phyloP scores from a whole-genome alignment of 2,797 vertebrate species.

The Helarctos malayanus region DNA sequence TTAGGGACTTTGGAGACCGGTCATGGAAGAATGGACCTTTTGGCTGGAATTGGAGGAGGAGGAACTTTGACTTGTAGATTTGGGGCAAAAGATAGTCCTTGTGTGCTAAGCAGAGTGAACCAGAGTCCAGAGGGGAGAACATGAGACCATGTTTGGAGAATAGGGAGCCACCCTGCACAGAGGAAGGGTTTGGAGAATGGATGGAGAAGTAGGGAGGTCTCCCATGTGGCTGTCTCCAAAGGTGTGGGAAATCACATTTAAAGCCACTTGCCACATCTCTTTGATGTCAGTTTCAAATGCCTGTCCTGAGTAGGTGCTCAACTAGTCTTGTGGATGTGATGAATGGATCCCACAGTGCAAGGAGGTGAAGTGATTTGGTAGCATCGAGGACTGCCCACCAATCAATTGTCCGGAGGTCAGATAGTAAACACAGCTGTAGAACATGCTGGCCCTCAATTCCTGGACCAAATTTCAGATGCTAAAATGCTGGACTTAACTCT shows the following conservation, averaged over 20 bases:
- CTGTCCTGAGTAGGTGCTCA: background rate
- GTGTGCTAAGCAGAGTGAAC: background rate
- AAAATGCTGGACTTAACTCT: background rate
- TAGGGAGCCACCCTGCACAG: background rate
- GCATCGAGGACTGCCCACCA: background rate
- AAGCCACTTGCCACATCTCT: background rate
- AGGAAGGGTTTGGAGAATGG: background rate
- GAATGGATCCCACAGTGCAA: background rate
- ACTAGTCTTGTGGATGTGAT: background rate
- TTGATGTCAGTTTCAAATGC: background rate
- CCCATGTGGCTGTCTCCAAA: fast-evolving
- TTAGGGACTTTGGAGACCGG: background rate
- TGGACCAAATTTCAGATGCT: background rate
- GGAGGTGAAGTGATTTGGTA: background rate
- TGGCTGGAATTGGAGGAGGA: background rate
- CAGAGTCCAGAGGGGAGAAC: background rate
- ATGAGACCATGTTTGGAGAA: background rate
- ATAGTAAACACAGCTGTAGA: background rate
- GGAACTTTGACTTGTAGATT: background rate
- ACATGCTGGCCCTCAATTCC: background rate
- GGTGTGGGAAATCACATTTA: background rate
- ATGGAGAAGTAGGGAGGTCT: background rate
- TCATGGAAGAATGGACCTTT: background rate
- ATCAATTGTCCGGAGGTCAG: background rate
- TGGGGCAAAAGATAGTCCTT: background rate